Evolutionary conservation across 2,888 invertebrate species (phyloP).

Genomic region (Mythimna vitellina): DNA sequence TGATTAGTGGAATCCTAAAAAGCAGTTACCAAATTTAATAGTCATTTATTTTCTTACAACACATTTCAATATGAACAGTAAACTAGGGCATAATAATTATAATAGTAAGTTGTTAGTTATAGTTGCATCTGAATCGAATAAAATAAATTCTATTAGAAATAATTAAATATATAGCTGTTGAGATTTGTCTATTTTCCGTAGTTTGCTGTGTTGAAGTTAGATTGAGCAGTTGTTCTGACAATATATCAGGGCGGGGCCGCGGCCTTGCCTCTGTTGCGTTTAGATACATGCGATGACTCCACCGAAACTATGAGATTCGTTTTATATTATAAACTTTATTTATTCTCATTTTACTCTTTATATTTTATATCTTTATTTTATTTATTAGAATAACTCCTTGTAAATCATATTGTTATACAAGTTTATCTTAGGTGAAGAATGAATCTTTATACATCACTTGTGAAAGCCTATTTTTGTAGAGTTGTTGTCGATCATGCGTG

Average conservation of each 20-base stretch:
- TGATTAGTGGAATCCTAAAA: conserved; percentile 62
- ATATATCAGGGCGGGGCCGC: conserved; percentile 68
- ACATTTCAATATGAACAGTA: conserved; percentile 67
- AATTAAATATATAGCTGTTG: conserved; percentile 72
- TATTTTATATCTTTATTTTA: conserved; percentile 51
- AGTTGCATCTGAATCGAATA: conserved; percentile 78
- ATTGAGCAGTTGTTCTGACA: conserved; percentile 74
- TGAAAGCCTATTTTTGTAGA: conserved; percentile 45
- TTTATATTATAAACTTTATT: conserved; percentile 58
- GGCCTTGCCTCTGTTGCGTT: conserved; percentile 64
- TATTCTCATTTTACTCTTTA: conserved; percentile 57
- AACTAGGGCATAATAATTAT: conserved; percentile 61
- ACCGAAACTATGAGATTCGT: conserved; percentile 61
- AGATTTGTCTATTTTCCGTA: conserved; percentile 86
- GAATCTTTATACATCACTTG: conserved; percentile 46
- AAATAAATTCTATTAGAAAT: conserved; percentile 74
- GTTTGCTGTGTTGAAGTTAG: conserved; percentile 82
- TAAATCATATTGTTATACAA: conserved; percentile 59
- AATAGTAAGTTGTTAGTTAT: conserved; percentile 72
- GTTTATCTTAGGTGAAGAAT: conserved; percentile 45
- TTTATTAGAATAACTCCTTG: conserved; percentile 52
- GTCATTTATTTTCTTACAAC: conserved; percentile 83
- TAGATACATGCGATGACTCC: conserved; percentile 63
- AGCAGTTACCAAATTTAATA: conserved; percentile 77
- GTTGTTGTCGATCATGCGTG: conserved; percentile 59